Evolutionary conservation across 2,888 invertebrate species (phyloP), one percentile per base, ranked within the genome.

Genomic region (Drosophila nr. perissopoda): DNA sequence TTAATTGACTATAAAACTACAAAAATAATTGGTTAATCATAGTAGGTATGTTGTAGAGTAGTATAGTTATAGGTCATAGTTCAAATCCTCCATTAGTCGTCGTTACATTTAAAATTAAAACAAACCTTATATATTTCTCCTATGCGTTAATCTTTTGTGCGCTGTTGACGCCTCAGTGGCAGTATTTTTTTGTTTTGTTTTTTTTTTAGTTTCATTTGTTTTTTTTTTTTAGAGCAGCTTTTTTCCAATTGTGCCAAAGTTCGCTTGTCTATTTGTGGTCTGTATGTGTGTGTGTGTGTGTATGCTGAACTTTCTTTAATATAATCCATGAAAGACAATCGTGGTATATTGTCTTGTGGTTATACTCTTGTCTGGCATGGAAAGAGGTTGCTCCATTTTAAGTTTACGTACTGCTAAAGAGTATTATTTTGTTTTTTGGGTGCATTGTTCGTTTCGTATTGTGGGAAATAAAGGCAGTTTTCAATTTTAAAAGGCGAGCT

Each of bases 21-120:
- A 89, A 90, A 87, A 87, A 83, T 90, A 90, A 88, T 90, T 68
- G 83, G 90, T 86, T 86, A 86, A 85, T 79, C 66, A 69, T 88
- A 85, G 70, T 80, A 62, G 71, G 56, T 59, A 52, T 58, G 78
- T 77, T 78, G 76, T 74, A 68, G 73, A 71, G 76, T 74, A 46
- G 25, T 73, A 70, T 64, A 80, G 74, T 73, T 58, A 46, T 64
- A 80, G 58, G 70, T 64, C 60, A 64, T 59, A 72, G 76, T 71
- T 76, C 76, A 93, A 93, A 92, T 93, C 92, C 93, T 93, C 93
- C 93, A 92, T 91, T 93, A 93, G 92, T 92, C 93, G 93, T 88
- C 70, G 76, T 77, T 82, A 68, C 68, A 61, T 70, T 88, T 83
- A 82, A 83, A 86, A 85, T 86, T 84, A 82, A 91, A 88, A 87